phyloP scores from a whole-genome alignment of 1,140 invertebrate species.

The Druon quercuslanigerum region DNA sequence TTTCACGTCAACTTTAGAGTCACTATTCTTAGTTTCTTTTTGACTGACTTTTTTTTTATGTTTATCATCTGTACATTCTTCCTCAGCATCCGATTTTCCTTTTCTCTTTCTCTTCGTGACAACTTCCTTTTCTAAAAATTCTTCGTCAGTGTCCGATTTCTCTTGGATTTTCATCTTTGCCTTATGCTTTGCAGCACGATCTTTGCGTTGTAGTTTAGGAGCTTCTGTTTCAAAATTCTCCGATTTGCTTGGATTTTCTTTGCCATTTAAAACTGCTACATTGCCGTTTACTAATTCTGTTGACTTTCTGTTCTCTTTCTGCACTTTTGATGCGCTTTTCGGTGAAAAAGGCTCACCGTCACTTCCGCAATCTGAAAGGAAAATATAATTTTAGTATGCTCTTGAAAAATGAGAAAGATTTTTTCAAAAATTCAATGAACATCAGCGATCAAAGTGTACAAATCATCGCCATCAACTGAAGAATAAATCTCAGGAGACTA shows the following conservation, averaged over 20 bases:
- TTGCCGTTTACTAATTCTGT: slow-evolving; percentile 24
- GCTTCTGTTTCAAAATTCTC: not conserved
- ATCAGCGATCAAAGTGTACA: slow-evolving; percentile 74
- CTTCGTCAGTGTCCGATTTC: slow-evolving; percentile 31
- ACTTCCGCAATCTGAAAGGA: slow-evolving; percentile 32
- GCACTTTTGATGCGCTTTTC: slow-evolving; percentile 38
- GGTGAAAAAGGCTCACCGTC: slow-evolving; percentile 54
- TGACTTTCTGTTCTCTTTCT: slow-evolving; percentile 35
- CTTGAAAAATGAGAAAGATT: not conserved
- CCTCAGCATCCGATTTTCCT: not conserved
- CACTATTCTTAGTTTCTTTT: slow-evolving; percentile 33
- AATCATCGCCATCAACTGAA: slow-evolving; percentile 72
- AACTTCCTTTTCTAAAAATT: not conserved
- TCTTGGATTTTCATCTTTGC: not conserved
- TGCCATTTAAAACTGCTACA: slow-evolving; percentile 26
- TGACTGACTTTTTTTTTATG: slow-evolving; percentile 34
- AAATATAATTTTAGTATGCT: slow-evolving; percentile 38
- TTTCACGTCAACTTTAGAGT: slow-evolving; percentile 28
- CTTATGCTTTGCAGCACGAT: slow-evolving; percentile 2
- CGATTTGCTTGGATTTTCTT: not conserved
- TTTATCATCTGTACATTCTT: slow-evolving; percentile 37
- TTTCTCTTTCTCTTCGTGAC: slow-evolving; percentile 5
- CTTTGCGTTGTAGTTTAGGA: not conserved
- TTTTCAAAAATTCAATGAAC: not conserved
- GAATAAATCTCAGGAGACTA: slow-evolving; percentile 65